Conservation (phyloP, 2,113 vertebrate species). For the Oenanthe oenanthe region DNA sequence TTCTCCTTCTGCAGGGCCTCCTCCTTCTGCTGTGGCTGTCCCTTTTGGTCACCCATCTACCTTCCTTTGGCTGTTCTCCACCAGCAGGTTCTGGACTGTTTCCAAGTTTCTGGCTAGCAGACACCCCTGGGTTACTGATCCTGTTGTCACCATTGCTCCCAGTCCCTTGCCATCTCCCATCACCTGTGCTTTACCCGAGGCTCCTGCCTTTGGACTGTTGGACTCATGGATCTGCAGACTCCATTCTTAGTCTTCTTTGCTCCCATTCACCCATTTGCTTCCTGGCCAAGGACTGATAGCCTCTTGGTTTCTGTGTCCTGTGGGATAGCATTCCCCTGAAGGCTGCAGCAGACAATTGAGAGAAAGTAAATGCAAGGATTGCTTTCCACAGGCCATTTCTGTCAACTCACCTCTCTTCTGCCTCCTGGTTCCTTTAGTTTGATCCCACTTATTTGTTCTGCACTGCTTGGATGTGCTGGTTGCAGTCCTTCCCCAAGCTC, state of each 20-base stretch:
- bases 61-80: background rate
- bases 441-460: background rate
- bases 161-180: background rate
- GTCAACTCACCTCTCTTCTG: background rate
- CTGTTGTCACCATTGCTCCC: background rate
- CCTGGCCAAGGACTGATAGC: background rate
- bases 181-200: background rate
- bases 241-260: background rate
- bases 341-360: background rate
- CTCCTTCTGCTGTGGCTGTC: no score
- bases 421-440: background rate
- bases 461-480: rapidly evolving
- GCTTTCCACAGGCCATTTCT: background rate
- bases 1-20: background rate
- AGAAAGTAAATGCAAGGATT: background rate
- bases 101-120: background rate
- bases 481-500: background rate
- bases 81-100: background rate
- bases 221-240: background rate
- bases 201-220: background rate
- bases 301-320: background rate
- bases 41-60: background rate
- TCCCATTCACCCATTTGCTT: background rate
- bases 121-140: background rate
- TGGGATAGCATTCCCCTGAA: background rate